Evolutionary conservation across 1,140 invertebrate genomes (phyloP).

Genomic region (Rhopalosiphum maidis): DNA sequence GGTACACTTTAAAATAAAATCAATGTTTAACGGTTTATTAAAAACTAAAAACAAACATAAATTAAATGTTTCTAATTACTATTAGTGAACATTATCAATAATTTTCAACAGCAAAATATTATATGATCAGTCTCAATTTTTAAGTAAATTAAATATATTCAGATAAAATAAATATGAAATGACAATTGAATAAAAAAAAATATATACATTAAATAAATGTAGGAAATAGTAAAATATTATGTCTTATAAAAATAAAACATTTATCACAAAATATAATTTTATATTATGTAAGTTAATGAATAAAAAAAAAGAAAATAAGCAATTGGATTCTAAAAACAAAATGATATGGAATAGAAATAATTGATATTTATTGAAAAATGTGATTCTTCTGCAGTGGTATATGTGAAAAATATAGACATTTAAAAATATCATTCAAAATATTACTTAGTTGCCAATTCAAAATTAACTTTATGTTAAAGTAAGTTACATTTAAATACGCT

Average conservation of each 20-base stretch:
- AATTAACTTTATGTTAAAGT: neutral
- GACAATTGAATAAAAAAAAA: neutral
- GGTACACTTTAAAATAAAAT: neutral
- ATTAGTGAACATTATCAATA: neutral
- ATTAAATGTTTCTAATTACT: neutral
- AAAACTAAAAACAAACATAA: neutral
- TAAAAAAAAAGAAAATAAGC: neutral
- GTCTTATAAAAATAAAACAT: neutral
- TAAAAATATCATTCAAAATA: neutral
- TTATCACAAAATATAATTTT: neutral
- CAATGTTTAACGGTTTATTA: neutral
- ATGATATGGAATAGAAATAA: neutral
- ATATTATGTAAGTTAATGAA: neutral
- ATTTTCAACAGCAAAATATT: neutral
- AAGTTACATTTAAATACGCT: neutral
- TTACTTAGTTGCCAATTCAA: no score
- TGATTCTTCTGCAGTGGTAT: no score
- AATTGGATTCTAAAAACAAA: neutral
- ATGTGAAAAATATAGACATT: neutral
- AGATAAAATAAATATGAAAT: neutral
- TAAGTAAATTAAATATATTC: slow-evolving; percentile 25
- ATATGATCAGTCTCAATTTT: slow-evolving; percentile 22
- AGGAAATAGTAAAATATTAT: slow-evolving; percentile 6
- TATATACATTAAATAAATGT: neutral
- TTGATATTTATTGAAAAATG: neutral